phyloP scores from a whole-genome alignment of 2,113 vertebrate genomes.

The Hippocampus comes region DNA sequence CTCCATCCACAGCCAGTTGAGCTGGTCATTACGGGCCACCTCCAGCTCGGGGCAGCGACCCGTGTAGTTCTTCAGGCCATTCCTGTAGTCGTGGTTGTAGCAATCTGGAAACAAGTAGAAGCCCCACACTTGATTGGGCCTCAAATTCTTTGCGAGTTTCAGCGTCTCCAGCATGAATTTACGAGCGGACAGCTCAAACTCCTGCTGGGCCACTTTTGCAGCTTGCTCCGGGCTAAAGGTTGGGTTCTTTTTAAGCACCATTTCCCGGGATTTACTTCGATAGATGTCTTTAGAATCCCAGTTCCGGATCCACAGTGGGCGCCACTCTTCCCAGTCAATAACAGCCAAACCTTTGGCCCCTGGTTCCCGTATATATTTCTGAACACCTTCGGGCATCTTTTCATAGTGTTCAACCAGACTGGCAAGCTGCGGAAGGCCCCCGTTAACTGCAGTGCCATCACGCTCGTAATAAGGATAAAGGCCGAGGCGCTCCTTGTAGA shows the following conservation, averaged over 20 bases:
- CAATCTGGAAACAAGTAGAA: slow-evolving; percentile 84
- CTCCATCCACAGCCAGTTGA: slow-evolving; percentile 79
- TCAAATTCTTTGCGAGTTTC: slow-evolving; percentile 65
- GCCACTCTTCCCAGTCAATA: slow-evolving; percentile 84
- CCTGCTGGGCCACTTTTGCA: slow-evolving; percentile 67
- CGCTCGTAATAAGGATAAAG: slow-evolving; percentile 73
- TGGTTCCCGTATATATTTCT: slow-evolving; percentile 67
- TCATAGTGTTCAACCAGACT: slow-evolving; percentile 68
- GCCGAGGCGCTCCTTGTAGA: slow-evolving; percentile 78
- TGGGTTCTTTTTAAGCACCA: slow-evolving; percentile 64
- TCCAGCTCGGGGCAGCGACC: slow-evolving; percentile 75
- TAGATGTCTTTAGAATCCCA: slow-evolving; percentile 78
- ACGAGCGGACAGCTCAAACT: slow-evolving; percentile 74
- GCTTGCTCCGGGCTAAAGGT: slow-evolving; percentile 62
- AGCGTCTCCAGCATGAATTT: slow-evolving; percentile 76
- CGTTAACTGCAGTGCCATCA: slow-evolving; percentile 50
- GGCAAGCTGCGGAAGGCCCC: slow-evolving; percentile 73
- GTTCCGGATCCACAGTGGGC: slow-evolving; percentile 80
- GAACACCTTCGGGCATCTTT: slow-evolving; percentile 66
- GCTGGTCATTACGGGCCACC: slow-evolving; percentile 70
- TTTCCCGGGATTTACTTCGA: slow-evolving; percentile 61
- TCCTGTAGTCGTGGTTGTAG: slow-evolving; percentile 80
- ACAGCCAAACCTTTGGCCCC: slow-evolving; percentile 74
- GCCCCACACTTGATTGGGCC: slow-evolving; percentile 77
- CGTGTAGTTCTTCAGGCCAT: slow-evolving; percentile 66